A percentile compares a stretch with the other conserved stretches of the same genome.
Evolutionary conservation across 2,888 invertebrate species (phyloP).

Genomic region (Quadriops clusia): DNA sequence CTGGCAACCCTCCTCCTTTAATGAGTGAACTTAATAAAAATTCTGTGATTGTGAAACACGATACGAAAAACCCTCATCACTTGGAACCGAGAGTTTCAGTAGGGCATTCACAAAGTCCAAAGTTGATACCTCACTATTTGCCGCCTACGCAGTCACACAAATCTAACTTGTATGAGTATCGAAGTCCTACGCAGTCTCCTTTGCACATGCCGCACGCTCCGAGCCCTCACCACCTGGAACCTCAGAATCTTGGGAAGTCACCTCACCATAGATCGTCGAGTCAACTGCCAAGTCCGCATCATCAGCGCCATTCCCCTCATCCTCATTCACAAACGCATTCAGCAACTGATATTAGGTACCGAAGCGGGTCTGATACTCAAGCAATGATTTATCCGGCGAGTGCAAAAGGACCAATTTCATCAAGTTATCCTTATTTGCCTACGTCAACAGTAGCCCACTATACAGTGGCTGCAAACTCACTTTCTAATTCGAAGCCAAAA

Average conservation of each 20-base stretch:
- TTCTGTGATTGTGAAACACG: conserved; percentile 71
- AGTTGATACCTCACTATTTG: conserved; percentile 47
- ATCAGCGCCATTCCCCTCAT: conserved; percentile 37
- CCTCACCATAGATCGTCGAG: conserved; percentile 21
- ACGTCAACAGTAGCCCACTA: conserved; percentile 39
- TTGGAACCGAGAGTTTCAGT: conserved; percentile 40
- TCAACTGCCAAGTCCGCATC: conserved; percentile 40
- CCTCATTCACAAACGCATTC: conserved; percentile 33
- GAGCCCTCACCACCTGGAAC: conserved; percentile 25
- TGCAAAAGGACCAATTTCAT: conserved; percentile 25
- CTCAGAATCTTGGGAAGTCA: conserved; percentile 28
- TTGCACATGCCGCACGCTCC: conserved; percentile 33
- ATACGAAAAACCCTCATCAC: conserved; percentile 49
- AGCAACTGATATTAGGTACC: conserved; percentile 31
- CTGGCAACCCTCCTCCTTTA: conserved; percentile 56
- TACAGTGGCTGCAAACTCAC: conserved; percentile 38
- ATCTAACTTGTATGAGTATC: conserved; percentile 30
- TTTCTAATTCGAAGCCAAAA: conserved; percentile 48
- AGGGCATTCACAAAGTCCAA: conserved; percentile 46
- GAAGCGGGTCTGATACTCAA: conserved; percentile 27
- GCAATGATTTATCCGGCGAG: conserved; percentile 29
- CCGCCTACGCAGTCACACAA: conserved; percentile 28
- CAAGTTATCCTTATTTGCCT: conserved; percentile 36
- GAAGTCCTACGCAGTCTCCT: conserved; percentile 37
- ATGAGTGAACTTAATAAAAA: conserved; percentile 60